These are phyloP conservation scores for Chaenogobius annularis DNA, from an alignment of 2,113 vertebrate genomes.

Conservation along the genomic window DNA sequence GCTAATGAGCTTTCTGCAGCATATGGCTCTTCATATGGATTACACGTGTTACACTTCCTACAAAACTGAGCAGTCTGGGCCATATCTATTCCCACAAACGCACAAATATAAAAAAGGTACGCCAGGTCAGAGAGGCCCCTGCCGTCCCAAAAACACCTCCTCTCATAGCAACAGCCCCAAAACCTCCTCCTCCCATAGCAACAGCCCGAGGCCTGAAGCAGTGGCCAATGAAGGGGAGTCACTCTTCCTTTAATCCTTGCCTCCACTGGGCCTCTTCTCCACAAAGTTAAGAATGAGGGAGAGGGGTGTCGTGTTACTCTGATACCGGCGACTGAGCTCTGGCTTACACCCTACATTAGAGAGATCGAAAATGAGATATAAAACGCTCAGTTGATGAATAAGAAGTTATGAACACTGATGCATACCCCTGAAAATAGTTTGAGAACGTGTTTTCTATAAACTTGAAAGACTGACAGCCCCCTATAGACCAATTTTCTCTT, in stretches of 20 bases:
- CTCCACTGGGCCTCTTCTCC: constrained; percentile 46
- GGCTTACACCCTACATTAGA: constrained; percentile 22
- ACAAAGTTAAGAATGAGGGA: constrained; percentile 57
- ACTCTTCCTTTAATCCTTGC: constrained; percentile 62
- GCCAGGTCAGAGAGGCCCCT: constrained; percentile 36
- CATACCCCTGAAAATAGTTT: neutral
- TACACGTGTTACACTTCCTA: constrained; percentile 25
- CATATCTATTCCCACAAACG: constrained; percentile 24
- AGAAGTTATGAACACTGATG: neutral
- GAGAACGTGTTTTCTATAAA: too few relatives aligned
- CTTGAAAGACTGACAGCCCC: too few relatives aligned
- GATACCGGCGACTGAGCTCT: constrained; percentile 27
- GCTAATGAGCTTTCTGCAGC: constrained; percentile 25
- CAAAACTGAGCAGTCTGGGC: constrained; percentile 30
- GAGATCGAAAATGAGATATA: neutral
- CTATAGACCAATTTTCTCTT: too few relatives aligned
- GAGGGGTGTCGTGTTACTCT: constrained; percentile 60
- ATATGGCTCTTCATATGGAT: constrained; percentile 28
- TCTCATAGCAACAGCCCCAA: constrained; percentile 12
- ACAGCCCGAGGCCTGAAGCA: constrained; percentile 67
- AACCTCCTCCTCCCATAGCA: constrained; percentile 67
- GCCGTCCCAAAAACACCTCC: constrained; percentile 42
- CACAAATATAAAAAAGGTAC: constrained; percentile 39
- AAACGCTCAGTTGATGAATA: neutral
- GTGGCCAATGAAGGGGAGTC: constrained; percentile 58